These are phyloP conservation scores for Vanessa atalanta DNA, from an alignment of 1,140 invertebrate genomes.

Conservation along the genomic window DNA sequence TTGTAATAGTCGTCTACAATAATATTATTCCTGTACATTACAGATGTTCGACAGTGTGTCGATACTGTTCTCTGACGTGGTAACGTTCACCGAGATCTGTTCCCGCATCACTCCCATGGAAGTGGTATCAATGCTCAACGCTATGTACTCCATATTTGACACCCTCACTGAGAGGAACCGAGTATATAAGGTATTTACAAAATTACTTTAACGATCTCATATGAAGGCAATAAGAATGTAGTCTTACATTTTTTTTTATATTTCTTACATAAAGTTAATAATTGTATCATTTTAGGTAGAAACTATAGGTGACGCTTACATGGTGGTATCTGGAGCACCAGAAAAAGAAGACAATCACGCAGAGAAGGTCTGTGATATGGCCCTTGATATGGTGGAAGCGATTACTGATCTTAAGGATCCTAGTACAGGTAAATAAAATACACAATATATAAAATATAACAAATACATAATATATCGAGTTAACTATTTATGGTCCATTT, in stretches of 20 bases:
- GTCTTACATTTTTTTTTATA: neutral
- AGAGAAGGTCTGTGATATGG: conserved; percentile 97
- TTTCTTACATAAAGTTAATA: neutral
- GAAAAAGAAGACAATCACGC: conserved; percentile 94
- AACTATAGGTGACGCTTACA: conserved; percentile 98
- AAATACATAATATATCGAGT: neutral
- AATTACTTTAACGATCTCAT: conserved; percentile 1
- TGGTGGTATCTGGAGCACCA: conserved; percentile 97
- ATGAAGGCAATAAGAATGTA: neutral
- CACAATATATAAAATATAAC: conserved; percentile 2
- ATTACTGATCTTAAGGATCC: conserved; percentile 95
- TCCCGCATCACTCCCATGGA: conserved; percentile 97
- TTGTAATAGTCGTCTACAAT: too few relatives aligned
- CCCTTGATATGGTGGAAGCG: conserved; percentile 96
- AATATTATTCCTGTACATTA: neutral
- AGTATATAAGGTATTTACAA: conserved; percentile 92
- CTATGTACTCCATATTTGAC: conserved; percentile 96
- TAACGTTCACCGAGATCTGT: conserved; percentile 98
- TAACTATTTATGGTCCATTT: too few relatives aligned
- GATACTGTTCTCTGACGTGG: conserved; percentile 97
- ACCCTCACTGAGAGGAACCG: conserved; percentile 94
- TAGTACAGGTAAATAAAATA: conserved; percentile 86
- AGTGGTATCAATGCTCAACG: conserved; percentile 98
- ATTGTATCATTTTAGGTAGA: conserved; percentile 87
- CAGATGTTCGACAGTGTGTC: conserved; percentile 98